Evolutionary conservation across 2,888 invertebrate species (phyloP).

Genomic region (Macaria liturata): DNA sequence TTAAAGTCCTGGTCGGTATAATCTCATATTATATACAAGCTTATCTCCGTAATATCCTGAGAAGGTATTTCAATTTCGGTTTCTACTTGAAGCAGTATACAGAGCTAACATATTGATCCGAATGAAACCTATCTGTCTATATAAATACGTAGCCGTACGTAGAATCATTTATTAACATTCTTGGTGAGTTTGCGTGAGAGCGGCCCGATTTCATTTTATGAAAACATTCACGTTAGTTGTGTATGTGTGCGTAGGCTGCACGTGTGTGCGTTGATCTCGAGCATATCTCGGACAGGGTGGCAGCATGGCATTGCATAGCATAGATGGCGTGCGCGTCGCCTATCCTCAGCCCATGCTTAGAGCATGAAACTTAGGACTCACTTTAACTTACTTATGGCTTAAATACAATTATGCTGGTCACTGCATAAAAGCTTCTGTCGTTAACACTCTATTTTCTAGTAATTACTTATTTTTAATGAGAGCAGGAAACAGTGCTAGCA

Average conservation of each 20-base stretch:
- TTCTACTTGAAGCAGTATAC: too few species aligned
- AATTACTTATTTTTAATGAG: too few species aligned
- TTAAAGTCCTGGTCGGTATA: too few species aligned
- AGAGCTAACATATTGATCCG: neutral
- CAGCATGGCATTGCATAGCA: constrained; percentile 23
- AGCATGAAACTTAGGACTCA: neutral
- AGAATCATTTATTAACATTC: constrained; percentile 46
- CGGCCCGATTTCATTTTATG: constrained; percentile 56
- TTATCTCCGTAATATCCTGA: too few species aligned
- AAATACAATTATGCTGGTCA: too few species aligned
- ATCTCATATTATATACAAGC: too few species aligned
- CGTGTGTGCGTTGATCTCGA: constrained; percentile 6
- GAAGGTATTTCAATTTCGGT: too few species aligned
- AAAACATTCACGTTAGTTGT: constrained; percentile 43
- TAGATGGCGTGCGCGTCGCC: constrained; percentile 32
- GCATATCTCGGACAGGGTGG: constrained; percentile 18
- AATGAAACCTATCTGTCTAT: constrained; percentile 7
- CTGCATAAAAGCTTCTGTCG: too few species aligned
- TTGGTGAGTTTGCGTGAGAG: constrained; percentile 46
- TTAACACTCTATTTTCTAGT: too few species aligned
- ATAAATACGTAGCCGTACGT: constrained; percentile 21
- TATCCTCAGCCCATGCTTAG: neutral
- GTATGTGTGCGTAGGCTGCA: constrained; percentile 13
- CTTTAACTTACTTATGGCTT: too few species aligned
- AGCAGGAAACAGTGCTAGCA: too few species aligned